Conservation (phyloP, 2,797 vertebrate species). For the Anas capensis region DNA sequence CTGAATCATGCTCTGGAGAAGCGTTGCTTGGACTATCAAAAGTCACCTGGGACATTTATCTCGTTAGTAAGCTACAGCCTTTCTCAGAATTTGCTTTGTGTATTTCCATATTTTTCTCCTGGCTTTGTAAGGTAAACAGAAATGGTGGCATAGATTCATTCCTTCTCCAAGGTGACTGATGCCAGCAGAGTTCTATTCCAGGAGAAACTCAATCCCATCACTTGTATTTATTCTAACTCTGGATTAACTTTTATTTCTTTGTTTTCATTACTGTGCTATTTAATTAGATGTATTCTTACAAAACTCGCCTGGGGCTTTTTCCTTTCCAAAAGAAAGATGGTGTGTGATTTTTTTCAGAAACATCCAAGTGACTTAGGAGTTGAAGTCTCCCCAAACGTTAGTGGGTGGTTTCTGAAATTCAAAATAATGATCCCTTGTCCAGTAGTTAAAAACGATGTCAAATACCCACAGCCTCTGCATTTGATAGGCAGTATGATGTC, state of each 20-base stretch:
- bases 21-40: not conserved
- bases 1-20: not conserved
- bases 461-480: not conserved
- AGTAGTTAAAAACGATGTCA: not conserved
- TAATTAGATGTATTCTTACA: not conserved
- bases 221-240: not conserved
- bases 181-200: not conserved
- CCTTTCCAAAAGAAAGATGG: not conserved
- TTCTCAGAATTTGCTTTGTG: not conserved
- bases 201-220: not conserved
- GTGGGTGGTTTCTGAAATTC: not conserved
- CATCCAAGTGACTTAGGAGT: not conserved
- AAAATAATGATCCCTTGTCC: not conserved
- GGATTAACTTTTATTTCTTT: constrained; percentile 33
- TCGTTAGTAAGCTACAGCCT: not conserved
- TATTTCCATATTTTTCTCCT: not conserved
- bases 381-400: not conserved
- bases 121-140: not conserved
- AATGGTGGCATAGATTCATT: not conserved
- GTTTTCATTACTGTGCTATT: not conserved
- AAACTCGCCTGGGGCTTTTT: not conserved
- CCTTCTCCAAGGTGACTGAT: not conserved
- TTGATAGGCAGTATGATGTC: not conserved
- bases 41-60: not conserved
- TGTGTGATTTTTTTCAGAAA: not conserved